phyloP scores from a whole-genome alignment of 2,113 vertebrate genomes.

The Mormyrus lacerda region DNA sequence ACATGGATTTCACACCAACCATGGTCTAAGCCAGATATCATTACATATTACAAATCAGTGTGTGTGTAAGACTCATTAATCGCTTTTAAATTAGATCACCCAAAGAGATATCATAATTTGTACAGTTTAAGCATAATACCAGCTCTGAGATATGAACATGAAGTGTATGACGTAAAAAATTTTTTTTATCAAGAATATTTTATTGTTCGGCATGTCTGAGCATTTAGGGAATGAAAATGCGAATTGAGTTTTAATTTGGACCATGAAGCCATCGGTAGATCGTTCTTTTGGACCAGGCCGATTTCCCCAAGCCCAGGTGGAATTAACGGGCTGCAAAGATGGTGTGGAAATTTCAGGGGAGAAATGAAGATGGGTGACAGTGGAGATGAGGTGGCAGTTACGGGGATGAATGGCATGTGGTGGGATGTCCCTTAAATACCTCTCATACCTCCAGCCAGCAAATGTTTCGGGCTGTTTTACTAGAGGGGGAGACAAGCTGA shows the following conservation, averaged over 20 bases:
- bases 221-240: background rate
- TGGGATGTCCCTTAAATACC: background rate
- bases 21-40: background rate
- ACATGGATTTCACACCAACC: background rate
- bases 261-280: background rate
- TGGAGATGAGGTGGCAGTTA: background rate
- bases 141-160: background rate
- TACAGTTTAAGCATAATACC: background rate
- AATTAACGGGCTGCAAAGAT: background rate
- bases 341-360: background rate
- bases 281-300: background rate
- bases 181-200: background rate
- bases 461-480: conserved; percentile 26
- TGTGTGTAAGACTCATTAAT: background rate
- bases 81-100: background rate
- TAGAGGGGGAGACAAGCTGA: conserved; percentile 33
- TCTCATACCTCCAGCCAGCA: background rate
- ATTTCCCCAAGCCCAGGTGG: background rate
- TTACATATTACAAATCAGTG: background rate
- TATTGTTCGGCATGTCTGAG: background rate
- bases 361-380: background rate
- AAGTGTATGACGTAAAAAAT: background rate
- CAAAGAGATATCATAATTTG: background rate
- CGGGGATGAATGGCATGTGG: background rate
- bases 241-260: background rate